Evolutionary conservation across 1,140 invertebrate species (phyloP).

Genomic region (Stegodyphus dumicola): DNA sequence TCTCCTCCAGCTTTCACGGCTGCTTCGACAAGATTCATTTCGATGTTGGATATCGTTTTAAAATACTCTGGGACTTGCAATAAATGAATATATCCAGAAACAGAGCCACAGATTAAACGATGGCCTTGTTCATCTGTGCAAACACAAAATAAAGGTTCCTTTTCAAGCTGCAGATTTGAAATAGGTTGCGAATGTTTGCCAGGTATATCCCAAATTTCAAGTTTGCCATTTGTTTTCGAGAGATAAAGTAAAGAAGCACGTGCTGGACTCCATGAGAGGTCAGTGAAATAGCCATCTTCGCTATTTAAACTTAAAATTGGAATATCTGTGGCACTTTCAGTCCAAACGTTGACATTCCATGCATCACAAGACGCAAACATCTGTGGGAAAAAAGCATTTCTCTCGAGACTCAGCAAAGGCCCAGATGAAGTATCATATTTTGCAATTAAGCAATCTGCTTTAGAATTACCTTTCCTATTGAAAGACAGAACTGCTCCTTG

Average conservation of each 20-base stretch:
- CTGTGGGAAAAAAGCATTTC: slow-evolving; percentile 32
- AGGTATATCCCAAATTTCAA: slow-evolving; percentile 50
- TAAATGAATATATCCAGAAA: slow-evolving; percentile 1
- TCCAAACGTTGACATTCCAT: slow-evolving; percentile 23
- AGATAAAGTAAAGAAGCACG: slow-evolving; percentile 14
- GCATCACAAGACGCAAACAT: slow-evolving; percentile 38
- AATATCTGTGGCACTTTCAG: not conserved
- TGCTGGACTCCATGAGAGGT: slow-evolving; percentile 29
- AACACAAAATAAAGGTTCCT: not conserved
- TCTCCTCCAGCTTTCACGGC: not conserved
- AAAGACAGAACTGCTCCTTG: slow-evolving; percentile 31
- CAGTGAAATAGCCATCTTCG: slow-evolving; percentile 22
- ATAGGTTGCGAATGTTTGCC: not conserved
- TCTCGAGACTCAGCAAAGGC: slow-evolving; percentile 8
- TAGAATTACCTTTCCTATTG: not conserved
- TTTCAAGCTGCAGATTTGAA: not conserved
- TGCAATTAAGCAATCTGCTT: not conserved
- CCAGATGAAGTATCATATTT: not conserved
- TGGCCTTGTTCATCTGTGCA: not conserved
- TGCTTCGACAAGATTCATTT: not conserved
- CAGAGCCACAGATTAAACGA: not conserved
- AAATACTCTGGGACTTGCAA: not conserved
- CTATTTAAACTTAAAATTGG: slow-evolving; percentile 8
- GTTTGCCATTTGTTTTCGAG: slow-evolving; percentile 15
- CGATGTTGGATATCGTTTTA: not conserved